A percentile compares a stretch with the other conserved stretches of the same genome.
phyloP scores from a whole-genome alignment of 2,888 invertebrate species.

The Conus canariensis region DNA sequence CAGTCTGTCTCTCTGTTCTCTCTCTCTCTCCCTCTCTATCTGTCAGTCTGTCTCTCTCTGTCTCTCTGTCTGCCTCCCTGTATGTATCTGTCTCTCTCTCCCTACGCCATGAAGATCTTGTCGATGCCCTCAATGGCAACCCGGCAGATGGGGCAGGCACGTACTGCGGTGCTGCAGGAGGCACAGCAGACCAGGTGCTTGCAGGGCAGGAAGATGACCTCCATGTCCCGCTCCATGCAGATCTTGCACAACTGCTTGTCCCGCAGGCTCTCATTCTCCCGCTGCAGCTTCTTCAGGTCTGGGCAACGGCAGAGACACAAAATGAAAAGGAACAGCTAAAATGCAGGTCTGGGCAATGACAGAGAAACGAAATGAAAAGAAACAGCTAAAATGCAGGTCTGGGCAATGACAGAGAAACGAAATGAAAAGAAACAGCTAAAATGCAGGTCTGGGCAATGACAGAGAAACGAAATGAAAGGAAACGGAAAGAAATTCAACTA shows the following conservation, averaged over 20 bases:
- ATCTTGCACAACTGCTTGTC: conserved; percentile 44
- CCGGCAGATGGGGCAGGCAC: conserved; percentile 29
- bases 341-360: no score
- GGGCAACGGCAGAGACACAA: not conserved
- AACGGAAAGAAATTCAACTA: not conserved
- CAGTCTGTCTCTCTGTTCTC: not conserved
- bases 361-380: no score
- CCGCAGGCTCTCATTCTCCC: conserved; percentile 27
- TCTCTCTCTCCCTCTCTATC: not conserved
- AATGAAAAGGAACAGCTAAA: no score
- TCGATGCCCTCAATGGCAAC: conserved; percentile 20
- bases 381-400: no score
- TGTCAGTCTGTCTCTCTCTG: not conserved
- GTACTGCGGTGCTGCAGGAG: not conserved
- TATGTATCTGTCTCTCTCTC: not conserved
- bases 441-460: no score
- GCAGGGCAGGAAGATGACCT: conserved; percentile 41
- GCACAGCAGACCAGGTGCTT: conserved; percentile 40
- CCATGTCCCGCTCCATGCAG: conserved; percentile 39
- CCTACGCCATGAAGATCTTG: conserved; percentile 38
- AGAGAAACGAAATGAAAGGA: no score
- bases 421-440: no score
- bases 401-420: not conserved
- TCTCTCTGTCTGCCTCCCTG: not conserved
- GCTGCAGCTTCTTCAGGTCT: conserved; percentile 20